Percentiles rank a stretch among this genome's conserved stretches.
These are phyloP conservation scores for Turritopsis rubra DNA, from an alignment of 30 jellyfish, hydroid and myxozoan species.

Conservation along the genomic window DNA sequence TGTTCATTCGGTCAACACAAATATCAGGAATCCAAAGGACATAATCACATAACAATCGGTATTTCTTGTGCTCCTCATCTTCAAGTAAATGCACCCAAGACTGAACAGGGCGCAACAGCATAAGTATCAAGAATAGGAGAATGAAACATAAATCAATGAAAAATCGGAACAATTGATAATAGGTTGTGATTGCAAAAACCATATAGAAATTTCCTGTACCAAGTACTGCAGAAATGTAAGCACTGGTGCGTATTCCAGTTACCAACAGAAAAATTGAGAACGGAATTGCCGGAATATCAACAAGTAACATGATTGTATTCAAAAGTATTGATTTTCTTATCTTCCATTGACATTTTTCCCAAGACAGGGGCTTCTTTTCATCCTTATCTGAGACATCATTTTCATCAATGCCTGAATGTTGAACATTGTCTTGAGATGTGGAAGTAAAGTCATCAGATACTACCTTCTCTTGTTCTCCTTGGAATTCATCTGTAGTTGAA, in stretches of 20 bases:
- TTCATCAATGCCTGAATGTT: background rate
- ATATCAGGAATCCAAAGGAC: conserved; percentile 84
- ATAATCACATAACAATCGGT: conserved; percentile 48
- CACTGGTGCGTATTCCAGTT: conserved; percentile 50
- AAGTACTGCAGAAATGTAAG: conserved; percentile 47
- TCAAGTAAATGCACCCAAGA: conserved; percentile 76
- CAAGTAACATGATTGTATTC: conserved; percentile 42
- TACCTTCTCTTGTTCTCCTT: background rate
- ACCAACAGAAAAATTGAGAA: conserved; percentile 31
- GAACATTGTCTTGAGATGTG: background rate
- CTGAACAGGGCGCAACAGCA: conserved; percentile 66
- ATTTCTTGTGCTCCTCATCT: conserved; percentile 89
- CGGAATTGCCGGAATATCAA: conserved; percentile 81
- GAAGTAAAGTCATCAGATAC: background rate
- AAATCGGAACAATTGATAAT: conserved; percentile 53
- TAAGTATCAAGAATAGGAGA: conserved; percentile 43
- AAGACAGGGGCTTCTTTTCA: background rate
- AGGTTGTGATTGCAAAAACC: conserved; percentile 70
- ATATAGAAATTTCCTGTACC: conserved; percentile 67
- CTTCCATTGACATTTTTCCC: conserved; percentile 42
- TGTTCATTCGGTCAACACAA: conserved; percentile 19
- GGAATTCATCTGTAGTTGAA: background rate
- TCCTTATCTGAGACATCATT: background rate
- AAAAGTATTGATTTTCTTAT: conserved; percentile 50
- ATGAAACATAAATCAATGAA: conserved; percentile 48